Conservation (phyloP, 2,888 invertebrate species). For the Acanthosoma haemorrhoidale region DNA sequence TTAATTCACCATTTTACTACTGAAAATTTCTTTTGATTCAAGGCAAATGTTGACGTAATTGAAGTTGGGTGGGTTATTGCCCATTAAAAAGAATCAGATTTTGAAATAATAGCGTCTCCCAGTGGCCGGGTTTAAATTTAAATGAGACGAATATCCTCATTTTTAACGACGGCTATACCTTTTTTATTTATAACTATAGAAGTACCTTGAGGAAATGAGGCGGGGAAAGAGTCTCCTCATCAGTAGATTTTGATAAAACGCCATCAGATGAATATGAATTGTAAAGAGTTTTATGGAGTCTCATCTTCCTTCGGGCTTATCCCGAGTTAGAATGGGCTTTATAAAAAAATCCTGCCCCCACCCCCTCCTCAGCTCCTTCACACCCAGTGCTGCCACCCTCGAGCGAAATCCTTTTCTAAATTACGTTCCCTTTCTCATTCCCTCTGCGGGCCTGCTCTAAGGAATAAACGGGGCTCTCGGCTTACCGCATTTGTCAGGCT, state of each 20-base stretch:
- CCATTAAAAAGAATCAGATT: neutral
- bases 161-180: neutral
- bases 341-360: neutral
- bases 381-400: neutral
- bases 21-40: no score
- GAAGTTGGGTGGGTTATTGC: neutral
- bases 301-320: conserved; percentile 13
- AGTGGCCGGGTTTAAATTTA: neutral
- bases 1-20: no score
- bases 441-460: neutral
- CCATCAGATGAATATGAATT: conserved; percentile 26
- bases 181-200: conserved; percentile 2
- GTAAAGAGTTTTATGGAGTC: conserved; percentile 27
- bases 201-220: neutral
- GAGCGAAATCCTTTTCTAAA: conserved; percentile 14
- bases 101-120: neutral
- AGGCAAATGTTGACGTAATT: no score
- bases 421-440: conserved; percentile 5
- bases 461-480: neutral
- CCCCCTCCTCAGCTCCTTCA: neutral
- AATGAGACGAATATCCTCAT: neutral
- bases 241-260: conserved; percentile 21
- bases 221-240: neutral
- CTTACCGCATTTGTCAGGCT: neutral
- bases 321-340: conserved; percentile 14